Evolutionary conservation across 2,888 invertebrate species (phyloP), one percentile per base, ranked within the genome.

Genomic region (Aphrophora alni): DNA sequence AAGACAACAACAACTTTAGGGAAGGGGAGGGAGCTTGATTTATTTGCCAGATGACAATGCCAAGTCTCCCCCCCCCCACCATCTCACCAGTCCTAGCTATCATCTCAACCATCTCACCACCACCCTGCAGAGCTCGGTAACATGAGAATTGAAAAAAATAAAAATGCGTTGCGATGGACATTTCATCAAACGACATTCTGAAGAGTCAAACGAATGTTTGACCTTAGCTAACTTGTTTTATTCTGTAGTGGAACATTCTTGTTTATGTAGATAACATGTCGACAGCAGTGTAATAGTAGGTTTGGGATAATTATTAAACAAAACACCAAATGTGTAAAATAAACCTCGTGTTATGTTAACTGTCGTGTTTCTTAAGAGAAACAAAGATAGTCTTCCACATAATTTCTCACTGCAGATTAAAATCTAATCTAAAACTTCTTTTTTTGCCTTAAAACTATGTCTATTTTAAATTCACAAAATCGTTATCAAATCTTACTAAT

Each of bases 21-120:
- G 44, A 27, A 21, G 21, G 68, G 75, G 70, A 70, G 77, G 70
- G 38, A 12, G 69, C 69, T 33, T 70, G 77, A 77, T 77, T 77
- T 77, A 77, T 77, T 69, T 77, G 33, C 70, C 77, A 77, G 77
- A 77, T 77, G 75, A 80, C 59, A 73, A 75, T 68, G 59, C 75
- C 80, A 75, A 51, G 75, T 38, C 73, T 38, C 76, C 69, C 76
- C 21, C 38, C n/a, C n/a, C n/a, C n/a, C n/a, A n/a, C n/a, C n/a
- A n/a, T n/a, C 38, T 69, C 69, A 38, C 26, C 59, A 68, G 51
- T 75, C 75, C 33, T 8, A 8, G 44, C 44, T 59, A 59, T n/a
- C n/a, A n/a, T 44, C 44, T 44, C 44, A 17, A n/a, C 44, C 44
- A 44, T 59, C 59, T 4, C 59, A 59, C 59, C 59, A 59, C 59